Evolutionary conservation across 2,797 vertebrate genomes (phyloP), one percentile per base, ranked within the genome.

Genomic region (Sebastes vulpes): DNA sequence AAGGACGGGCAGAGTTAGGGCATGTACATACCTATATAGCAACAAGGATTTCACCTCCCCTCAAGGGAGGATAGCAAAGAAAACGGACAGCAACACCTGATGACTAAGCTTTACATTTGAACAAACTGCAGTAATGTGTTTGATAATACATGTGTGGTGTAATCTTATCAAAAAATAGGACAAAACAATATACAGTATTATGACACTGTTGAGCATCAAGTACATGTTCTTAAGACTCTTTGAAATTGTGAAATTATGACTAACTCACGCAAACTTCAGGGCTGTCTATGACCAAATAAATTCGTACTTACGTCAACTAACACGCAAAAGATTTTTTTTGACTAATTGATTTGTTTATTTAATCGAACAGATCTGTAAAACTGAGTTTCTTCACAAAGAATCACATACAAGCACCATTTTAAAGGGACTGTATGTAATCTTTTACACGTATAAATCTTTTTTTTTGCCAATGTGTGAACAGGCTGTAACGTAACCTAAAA

Each of bases 1-100:
- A 72, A 61, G 18, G 70, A 79, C 8, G 23, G 52, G 38, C 67
- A 16, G 50, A 56, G 76, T 26, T 56, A 8, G 14, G 5, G 26
- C 26, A 71, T 59, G 67, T 35, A 71, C 25, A 64, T 58, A 68
- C 52, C 67, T 23, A 67, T 72, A 70, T 72, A 81, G 38, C 14
- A 63, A 29, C 75, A 63, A 20, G 21, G 58, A 74, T 52, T 64
- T 53, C 3, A 54, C 29, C 29, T 61, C 66, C 75, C 77, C 25
- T 6, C 25, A 5, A 10, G 65, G 42, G 26, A 5, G 50, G 66
- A 58, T 21, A 32, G 28, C 26, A 82, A 28, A 72, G 29, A 2
- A 59, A 66, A 73, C 6, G 12, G 6, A 42, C 26, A 12, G 63
- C 52, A 20, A 29, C 25, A 53, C 7, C 64, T 38, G 21, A 53